phyloP scores from a whole-genome alignment of 1,140 invertebrate species.

The Homarus americanus region DNA sequence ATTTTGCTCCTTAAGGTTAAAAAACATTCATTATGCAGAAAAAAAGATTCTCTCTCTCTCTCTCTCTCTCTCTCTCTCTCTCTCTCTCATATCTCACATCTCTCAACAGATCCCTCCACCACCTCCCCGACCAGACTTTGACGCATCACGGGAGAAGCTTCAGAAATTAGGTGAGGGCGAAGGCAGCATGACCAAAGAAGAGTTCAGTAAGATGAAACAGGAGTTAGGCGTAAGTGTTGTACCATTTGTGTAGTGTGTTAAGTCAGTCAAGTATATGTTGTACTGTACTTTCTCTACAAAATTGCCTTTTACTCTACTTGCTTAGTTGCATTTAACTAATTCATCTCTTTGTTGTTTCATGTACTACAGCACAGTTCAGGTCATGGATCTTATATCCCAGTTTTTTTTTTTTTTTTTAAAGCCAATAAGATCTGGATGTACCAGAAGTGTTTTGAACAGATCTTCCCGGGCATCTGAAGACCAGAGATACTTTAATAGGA shows the following conservation, averaged over 20 bases:
- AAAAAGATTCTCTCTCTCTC: too few relatives aligned
- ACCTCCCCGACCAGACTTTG: constrained; percentile 98
- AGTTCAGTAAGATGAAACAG: constrained; percentile 99
- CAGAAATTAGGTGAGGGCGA: constrained; percentile 98
- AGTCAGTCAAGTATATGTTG: not conserved
- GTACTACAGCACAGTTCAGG: not conserved
- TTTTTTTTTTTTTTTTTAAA: not conserved
- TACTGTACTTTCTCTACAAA: not conserved
- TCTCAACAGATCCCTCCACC: constrained; percentile 95
- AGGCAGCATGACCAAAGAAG: constrained; percentile 98
- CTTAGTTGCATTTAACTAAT: not conserved
- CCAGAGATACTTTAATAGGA: too few relatives aligned
- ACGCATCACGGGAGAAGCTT: constrained; percentile 98
- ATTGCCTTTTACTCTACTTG: not conserved
- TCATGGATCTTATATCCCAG: not conserved
- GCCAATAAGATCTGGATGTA: too few relatives aligned
- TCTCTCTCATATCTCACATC: too few relatives aligned
- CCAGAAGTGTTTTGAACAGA: too few relatives aligned
- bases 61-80: too few relatives aligned
- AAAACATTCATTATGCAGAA: too few relatives aligned
- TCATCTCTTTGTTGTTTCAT: not conserved
- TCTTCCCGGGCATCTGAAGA: too few relatives aligned
- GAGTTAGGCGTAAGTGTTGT: constrained; percentile 90
- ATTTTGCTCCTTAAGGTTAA: too few relatives aligned
- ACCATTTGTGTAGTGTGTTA: not conserved